Evolutionary conservation across 2,888 invertebrate species (phyloP).

Genomic region (Chironomus tentans): DNA sequence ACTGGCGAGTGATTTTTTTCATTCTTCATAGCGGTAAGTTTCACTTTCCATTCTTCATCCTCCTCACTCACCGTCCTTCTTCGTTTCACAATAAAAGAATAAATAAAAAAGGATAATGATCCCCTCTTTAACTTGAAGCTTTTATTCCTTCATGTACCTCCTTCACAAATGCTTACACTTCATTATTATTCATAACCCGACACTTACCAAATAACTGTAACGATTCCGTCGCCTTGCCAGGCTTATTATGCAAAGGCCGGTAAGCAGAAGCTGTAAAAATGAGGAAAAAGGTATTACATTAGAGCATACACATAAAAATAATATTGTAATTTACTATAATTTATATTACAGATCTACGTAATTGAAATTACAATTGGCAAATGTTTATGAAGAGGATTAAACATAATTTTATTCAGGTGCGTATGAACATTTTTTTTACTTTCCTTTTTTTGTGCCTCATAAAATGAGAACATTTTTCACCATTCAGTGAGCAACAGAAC

Average conservation of each 20-base stretch:
- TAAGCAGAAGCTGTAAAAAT: slow-evolving; percentile 64
- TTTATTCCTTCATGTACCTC: background rate
- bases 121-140: background rate
- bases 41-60: background rate
- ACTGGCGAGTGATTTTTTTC: background rate
- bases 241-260: slow-evolving; percentile 79
- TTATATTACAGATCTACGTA: background rate
- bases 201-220: slow-evolving; percentile 78
- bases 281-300: slow-evolving; percentile 15
- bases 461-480: no score
- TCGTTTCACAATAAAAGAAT: background rate
- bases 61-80: background rate
- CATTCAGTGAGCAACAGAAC: no score
- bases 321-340: background rate
- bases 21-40: background rate
- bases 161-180: background rate
- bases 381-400: no score
- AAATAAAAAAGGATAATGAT: background rate
- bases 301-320: background rate
- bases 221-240: slow-evolving; percentile 73
- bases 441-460: no score
- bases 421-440: no score
- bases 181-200: slow-evolving; percentile 1
- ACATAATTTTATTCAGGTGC: no score
- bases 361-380: background rate